Base-by-base conservation (phyloP, 1,140 invertebrate species). In the Eupeodes corollae region DNA sequence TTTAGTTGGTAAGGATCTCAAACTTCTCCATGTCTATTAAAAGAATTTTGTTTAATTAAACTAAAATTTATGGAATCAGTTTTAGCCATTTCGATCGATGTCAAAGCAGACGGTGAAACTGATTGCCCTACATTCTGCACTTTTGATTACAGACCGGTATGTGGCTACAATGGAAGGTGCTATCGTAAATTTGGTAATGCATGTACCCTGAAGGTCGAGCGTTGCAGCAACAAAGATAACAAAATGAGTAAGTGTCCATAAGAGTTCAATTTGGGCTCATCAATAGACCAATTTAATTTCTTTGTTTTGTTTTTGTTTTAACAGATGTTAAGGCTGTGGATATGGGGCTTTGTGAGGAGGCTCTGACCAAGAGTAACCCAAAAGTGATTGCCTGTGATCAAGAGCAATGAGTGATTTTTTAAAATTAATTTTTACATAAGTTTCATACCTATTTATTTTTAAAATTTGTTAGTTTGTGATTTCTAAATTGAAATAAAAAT, bases 101-200 rank as follows among this genome's bases (percentile, higher is more conserved):
- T 18, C 3, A n/a, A n/a, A 21, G 19, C 39, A 9, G 39, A 41
- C 10, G 39, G 16, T 12, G 10, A n/a, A 26, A 5, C 40, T 6
- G 40, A 42, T 5, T 42, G 40, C 18, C 15, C n/a, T 3, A 21
- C 12, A 18, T 26, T 44, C 9, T 44, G 43, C n/a, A 44, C 43
- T 21, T n/a, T 31, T 11, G 32, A 44, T 15, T 31, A 31, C 14
- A 44, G 33, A 37, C 32, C 13, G 5, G 48, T 49, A 14, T 49
- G 48, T n/a, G 48, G 48, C 12, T 49, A 49, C 37, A 42, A 49
- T 41, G 42, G 48, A 10, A 44, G 14, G 19, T 44, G 42, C 21
- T 49, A 44, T 35, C 32, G 32, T n/a, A 21, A 14, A 39, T 49
- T 37, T 30, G n/a, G 21, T 21, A 49, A 49, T 35, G 42, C 39